phyloP scores from a whole-genome alignment of 2,797 vertebrate genomes.

The Etheostoma nigrum region DNA sequence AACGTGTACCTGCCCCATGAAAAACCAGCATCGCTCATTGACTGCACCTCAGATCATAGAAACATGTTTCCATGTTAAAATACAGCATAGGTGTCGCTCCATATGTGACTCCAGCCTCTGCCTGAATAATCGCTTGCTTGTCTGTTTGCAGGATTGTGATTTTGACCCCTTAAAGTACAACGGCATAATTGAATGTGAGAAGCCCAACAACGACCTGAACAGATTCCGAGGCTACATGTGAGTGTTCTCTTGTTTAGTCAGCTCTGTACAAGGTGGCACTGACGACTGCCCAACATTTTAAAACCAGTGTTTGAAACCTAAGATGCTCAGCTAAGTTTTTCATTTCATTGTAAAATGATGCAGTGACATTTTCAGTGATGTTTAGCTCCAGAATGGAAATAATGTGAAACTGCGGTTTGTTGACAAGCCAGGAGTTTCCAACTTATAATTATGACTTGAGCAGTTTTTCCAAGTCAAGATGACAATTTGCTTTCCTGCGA shows the following conservation, averaged over 20 bases:
- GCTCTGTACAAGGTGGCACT: not conserved
- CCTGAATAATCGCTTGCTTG: constrained; percentile 2
- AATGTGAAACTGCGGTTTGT: constrained; percentile 48
- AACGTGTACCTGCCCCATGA: not conserved
- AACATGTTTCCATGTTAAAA: too few relatives aligned
- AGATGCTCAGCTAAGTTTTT: not conserved
- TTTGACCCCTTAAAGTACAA: constrained; percentile 95
- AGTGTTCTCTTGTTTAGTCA: constrained; percentile 76
- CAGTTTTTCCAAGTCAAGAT: constrained; percentile 52
- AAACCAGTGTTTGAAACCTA: not conserved
- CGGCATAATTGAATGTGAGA: constrained; percentile 95
- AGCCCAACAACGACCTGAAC: constrained; percentile 97
- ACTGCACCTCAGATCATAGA: not conserved
- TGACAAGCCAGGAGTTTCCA: constrained; percentile 32
- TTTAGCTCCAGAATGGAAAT: constrained; percentile 39
- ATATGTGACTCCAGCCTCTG: too few relatives aligned
- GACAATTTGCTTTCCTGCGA: constrained; percentile 34
- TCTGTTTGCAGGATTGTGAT: constrained; percentile 91
- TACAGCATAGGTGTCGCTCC: too few relatives aligned
- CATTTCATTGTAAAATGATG: constrained; percentile 28
- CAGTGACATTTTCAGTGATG: not conserved
- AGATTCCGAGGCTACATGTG: constrained; percentile 96
- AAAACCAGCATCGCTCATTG: not conserved
- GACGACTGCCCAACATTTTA: too few relatives aligned
- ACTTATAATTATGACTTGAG: constrained; percentile 53